Base-by-base conservation (phyloP, 2,113 vertebrate species). In the Octodon degus region DNA sequence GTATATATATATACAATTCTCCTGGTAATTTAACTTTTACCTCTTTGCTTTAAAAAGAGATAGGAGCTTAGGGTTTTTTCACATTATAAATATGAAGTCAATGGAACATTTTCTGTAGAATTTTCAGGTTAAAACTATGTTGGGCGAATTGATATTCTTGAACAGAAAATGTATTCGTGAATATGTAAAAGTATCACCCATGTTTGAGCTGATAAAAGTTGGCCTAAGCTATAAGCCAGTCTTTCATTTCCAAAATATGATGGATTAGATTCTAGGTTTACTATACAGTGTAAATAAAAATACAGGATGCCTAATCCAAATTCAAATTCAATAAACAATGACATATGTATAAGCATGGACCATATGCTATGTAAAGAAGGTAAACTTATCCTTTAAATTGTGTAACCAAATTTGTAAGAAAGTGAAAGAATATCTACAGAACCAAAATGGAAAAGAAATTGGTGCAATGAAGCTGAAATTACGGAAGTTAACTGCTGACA, bases 181-280 rank as follows among this genome's bases (percentile, higher is more conserved):
- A 84, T 74, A n/a, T 84, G 9, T 87, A 62, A 90, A 96, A 40
- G 25, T 24, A 14, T 83, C n/a, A 77, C 19, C 7, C 30, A 58
- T 74, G 10, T 68, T 43, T 86, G 19, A 96, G 37, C 90, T 90
- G 50, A 47, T 83, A 92, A 47, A 94, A 92, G 22, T 70, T 12
- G 77, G 50, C 43, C 93, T 84, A 93, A 83, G 50, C 60, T 7
- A 47, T 70, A 92, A 81, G 20, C n/a, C n/a, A 77, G 53, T 90
- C 25, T 97, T 96, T n/a, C 16, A 55, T 83, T 83, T 90, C 68
- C 53, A 90, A 81, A 89, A 58, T 50, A 70, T 90, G 24, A 70
- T 87, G 17, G 30, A 82, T 86, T 92, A n/a, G 40, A 81, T 77
- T 92, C 27, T 86, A 86, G 60, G 10, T 30, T 58, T 89, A 11